Evolutionary conservation across 2,113 vertebrate species (phyloP), one percentile per base, ranked within the genome.

Genomic region (Plotosus lineatus): DNA sequence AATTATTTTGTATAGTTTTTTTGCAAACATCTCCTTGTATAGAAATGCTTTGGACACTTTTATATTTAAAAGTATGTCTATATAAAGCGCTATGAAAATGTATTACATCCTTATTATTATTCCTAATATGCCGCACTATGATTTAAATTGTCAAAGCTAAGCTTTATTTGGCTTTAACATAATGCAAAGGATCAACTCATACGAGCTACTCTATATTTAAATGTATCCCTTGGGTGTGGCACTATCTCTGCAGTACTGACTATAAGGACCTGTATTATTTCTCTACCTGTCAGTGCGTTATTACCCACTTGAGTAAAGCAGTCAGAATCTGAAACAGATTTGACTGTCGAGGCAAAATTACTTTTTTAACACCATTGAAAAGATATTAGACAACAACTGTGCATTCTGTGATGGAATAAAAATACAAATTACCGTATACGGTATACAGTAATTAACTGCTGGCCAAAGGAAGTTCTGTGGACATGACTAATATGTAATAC

Each of bases 161-260:
- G 69, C 69, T 73, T 8, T 12, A 51, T 19, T 73, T 72, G 69
- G 23, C 26, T 71, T 48, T 19, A 48, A 71, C 26, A 71, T 71
- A 71, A 71, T 46, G n/a, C 42, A 71, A 71, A 48, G 26, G 42
- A 8, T 73, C 48, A 73, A 17, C 46, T 51, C 28, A 73, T 46
- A 73, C 36, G 69, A 73, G 69, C 69, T 73, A 17, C 46, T 73
- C 69, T 46, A 73, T 51, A 73, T 73, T 73, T 28, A 73, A 73
- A 73, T 73, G 28, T 51, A 73, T 46, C 69, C 28, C 69, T 46
- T 51, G 46, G 69, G 69, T 73, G 51, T 73, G 48, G 42, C 33
- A 50, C 69, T 48, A 71, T 28, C 50, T 56, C 65, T 69, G 65
- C 42, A 14, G 38, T 66, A 58, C 19, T 17, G 48, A 66, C 36